Base-by-base conservation (phyloP, 1,140 invertebrate species). In the Pachypsylla venusta region DNA sequence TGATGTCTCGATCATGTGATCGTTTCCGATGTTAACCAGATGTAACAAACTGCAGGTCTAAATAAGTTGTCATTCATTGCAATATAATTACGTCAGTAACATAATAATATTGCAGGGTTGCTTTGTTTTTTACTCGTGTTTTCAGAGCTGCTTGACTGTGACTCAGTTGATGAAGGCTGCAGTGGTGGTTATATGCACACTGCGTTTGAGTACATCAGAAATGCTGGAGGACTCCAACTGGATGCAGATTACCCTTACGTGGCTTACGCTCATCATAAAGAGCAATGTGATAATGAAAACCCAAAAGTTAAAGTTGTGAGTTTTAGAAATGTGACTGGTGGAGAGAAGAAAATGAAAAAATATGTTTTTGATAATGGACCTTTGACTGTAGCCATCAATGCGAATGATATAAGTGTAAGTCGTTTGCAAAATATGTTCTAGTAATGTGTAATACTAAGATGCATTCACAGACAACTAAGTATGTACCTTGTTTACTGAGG, bases 331-430 rank as follows among this genome's bases (percentile, higher is more conserved):
- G n/a, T 55, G n/a, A 24, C 54, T 5, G 26, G 54, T 2, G 26
- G 26, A 2, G 54, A 55, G 25, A 25, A 27, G 7, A 25, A 55
- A 19, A 55, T 55, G 22, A 24, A 25, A n/a, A 12, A 55, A n/a
- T 55, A 22, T 22, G 4, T 55, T 14, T 55, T 19, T 16, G 14
- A 25, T 19, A 14, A 55, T 16, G 54, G 54, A 25, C 54, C 54
- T 12, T n/a, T 55, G 3, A 19, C 54, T 25, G 25, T 55, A n/a
- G 54, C 54, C 54, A 22, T 55, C 54, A 55, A 85, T 88, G 75
- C 84, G 89, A 80, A 89, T 85, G 67, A 61, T 5, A 4, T 55
- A 10, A 10, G 5, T 55, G 54, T 28, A 55, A 55, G 24, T 55
- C n/a, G n/a, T n/a, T n/a, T n/a, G n/a, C n/a, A n/a, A n/a, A n/a